phyloP scores from a whole-genome alignment of 2,888 invertebrate species.

The Patella caerulea region DNA sequence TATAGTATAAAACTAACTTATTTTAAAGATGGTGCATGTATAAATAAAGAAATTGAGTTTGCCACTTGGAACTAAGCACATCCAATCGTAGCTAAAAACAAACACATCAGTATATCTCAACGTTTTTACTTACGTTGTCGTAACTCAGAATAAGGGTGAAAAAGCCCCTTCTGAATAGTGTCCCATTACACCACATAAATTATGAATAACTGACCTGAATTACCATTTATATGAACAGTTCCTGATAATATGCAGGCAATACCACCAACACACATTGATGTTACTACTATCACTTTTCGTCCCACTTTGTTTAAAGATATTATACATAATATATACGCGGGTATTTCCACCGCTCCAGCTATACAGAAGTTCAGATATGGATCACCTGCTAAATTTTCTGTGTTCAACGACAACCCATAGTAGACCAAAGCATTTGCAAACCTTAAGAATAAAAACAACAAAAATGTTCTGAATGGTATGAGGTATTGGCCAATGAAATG shows the following conservation, averaged over 20 bases:
- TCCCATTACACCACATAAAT: too few relatives aligned
- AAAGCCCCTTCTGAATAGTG: too few relatives aligned
- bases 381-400: constrained; percentile 50
- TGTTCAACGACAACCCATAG: constrained; percentile 56
- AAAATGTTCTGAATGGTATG: background rate
- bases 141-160: too few relatives aligned
- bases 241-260: constrained; percentile 70
- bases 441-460: constrained; percentile 32
- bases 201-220: background rate
- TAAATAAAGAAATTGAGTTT: too few relatives aligned
- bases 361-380: constrained; percentile 59
- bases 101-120: too few relatives aligned
- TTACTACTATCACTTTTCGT: constrained; percentile 40
- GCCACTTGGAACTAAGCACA: too few relatives aligned
- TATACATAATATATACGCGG: constrained; percentile 44
- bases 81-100: too few relatives aligned
- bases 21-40: too few relatives aligned
- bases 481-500: too few relatives aligned
- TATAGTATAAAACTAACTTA: too few relatives aligned
- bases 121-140: too few relatives aligned
- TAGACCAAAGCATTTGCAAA: constrained; percentile 55
- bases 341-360: constrained; percentile 53
- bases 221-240: constrained; percentile 20
- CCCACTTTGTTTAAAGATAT: constrained; percentile 48
- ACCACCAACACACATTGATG: constrained; percentile 50